Conservation (phyloP, 2,888 invertebrate species). For the Physocephala rufipes region DNA sequence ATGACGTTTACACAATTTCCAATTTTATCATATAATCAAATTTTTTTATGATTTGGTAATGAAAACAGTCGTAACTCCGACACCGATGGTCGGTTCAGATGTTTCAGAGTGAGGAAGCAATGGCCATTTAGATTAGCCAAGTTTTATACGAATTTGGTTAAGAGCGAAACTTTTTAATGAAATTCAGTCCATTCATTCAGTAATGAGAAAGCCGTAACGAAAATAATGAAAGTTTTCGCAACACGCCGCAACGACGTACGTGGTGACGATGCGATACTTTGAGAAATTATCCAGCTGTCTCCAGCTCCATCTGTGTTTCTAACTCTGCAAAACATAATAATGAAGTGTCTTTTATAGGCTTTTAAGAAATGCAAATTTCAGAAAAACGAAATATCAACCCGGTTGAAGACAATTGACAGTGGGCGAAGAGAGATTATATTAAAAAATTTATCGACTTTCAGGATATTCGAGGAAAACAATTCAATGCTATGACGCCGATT, state of each 20-base stretch:
- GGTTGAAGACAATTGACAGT: background rate
- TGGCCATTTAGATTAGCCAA: too few relatives aligned
- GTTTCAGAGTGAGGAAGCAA: too few relatives aligned
- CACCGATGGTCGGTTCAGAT: too few relatives aligned
- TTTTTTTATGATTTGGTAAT: too few relatives aligned
- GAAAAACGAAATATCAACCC: background rate
- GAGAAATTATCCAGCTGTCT: background rate
- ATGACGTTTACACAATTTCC: too few relatives aligned
- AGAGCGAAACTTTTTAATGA: too few relatives aligned
- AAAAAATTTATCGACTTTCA: background rate
- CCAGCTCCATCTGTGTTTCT: background rate
- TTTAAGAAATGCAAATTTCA: conserved; percentile 4
- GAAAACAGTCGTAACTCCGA: too few relatives aligned
- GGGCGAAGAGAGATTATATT: background rate
- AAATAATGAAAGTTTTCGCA: background rate
- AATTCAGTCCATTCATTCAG: too few relatives aligned
- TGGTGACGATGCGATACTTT: background rate
- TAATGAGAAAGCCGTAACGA: background rate
- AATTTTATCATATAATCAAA: too few relatives aligned
- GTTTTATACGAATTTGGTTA: too few relatives aligned
- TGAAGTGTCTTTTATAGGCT: background rate
- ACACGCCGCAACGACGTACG: too few relatives aligned
- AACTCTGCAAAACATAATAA: background rate
- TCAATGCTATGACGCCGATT: too few relatives aligned
- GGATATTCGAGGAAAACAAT: background rate